phyloP scores from a whole-genome alignment of 2,113 vertebrate species.

The Plecotus auritus region DNA sequence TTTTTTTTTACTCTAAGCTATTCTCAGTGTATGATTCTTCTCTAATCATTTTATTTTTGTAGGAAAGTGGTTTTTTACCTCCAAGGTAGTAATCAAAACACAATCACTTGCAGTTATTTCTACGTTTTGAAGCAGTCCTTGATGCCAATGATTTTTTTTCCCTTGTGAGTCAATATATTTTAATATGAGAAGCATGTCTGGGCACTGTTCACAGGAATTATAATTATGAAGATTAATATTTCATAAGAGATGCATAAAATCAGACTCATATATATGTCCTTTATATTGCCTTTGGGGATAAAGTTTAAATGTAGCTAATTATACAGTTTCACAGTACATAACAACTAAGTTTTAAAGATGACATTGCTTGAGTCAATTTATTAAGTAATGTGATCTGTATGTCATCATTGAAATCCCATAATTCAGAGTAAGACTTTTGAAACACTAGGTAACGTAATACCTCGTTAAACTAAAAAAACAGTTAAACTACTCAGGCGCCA shows the following conservation, averaged over 20 bases:
- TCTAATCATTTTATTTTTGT: conserved; percentile 19
- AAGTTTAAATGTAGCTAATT: background rate
- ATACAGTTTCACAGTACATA: background rate
- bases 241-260: background rate
- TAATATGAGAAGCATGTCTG: background rate
- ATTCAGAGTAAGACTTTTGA: background rate
- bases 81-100: conserved; percentile 14
- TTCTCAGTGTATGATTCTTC: background rate
- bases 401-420: background rate
- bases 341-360: background rate
- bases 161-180: background rate
- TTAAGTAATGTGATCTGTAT: background rate
- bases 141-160: background rate
- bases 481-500: background rate
- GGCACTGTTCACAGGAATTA: background rate
- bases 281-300: background rate
- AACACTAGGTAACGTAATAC: background rate
- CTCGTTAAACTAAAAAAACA: background rate
- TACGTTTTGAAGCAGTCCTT: background rate
- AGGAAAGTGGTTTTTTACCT: background rate
- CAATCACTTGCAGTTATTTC: background rate
- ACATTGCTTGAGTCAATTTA: background rate
- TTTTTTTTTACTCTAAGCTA: background rate
- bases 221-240: background rate
- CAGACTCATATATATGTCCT: background rate